Evolutionary conservation across 2,888 invertebrate genomes (phyloP), one percentile per base, ranked within the genome.

Genomic region (Clivina fossor): DNA sequence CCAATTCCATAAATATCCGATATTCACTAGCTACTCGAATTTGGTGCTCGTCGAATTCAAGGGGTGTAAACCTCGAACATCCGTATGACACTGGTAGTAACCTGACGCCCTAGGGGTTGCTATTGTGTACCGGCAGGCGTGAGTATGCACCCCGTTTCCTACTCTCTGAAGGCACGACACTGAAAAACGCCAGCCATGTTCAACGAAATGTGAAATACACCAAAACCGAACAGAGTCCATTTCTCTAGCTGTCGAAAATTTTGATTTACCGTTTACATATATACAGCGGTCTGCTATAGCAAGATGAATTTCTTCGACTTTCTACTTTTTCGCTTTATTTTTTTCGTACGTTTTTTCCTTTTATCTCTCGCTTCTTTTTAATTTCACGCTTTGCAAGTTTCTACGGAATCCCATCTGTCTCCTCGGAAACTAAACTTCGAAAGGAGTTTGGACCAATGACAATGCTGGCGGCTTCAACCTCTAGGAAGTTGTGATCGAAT

Each of bases 311-410:
- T 53, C 53, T 44, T 26, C 37, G 20, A 30, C 38, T 44, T 41
- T 51, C 20, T 32, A 28, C 9, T 41, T 51, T 37, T 49, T 35
- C 43, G 33, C 30, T 43, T 43, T 41, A 43, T 44, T 24, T 11
- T 41, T 40, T 32, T 30, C 16, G 9, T 11, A 19, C 22, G 19
- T 40, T 9, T 19, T 26, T 38, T 38, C 19, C 38, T 38, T 18
- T 18, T n/a, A 18, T 13, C 37, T n/a, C 16, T 19, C 18, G 18
- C 22, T 51, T 51, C 24, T 44, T 47, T 55, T 46, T 55, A 55
- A 55, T 55, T 55, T 55, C 55, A 55, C 55, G 55, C 47, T 55
- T 43, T 38, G 40, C 13, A 47, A 40, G 38, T 47, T 47, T 47
- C 38, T 16, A 28, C 37, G 16, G 41, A 38, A 55, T 37, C 53